phyloP scores from a whole-genome alignment of 2,113 vertebrate species.

The Syngnathus typhle region DNA sequence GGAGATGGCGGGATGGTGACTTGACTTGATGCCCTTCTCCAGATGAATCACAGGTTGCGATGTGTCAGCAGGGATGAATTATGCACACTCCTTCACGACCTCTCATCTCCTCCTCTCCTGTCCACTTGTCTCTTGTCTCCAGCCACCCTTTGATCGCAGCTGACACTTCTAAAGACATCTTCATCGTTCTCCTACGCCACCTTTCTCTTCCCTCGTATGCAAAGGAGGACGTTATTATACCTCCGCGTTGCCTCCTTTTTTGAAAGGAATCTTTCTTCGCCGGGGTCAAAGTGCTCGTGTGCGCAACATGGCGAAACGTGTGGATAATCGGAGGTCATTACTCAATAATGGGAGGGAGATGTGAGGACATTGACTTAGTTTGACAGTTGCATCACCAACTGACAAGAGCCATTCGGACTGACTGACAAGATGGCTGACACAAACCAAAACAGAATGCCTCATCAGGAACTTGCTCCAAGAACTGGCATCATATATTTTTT shows the following conservation, averaged over 20 bases:
- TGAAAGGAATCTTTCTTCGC: not conserved
- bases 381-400: constrained; percentile 62
- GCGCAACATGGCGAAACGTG: constrained; percentile 34
- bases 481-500: not conserved
- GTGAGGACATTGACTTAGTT: constrained; percentile 43
- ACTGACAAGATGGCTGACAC: constrained; percentile 63
- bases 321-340: constrained; percentile 47
- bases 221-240: constrained; percentile 16
- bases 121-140: constrained; percentile 58
- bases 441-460: constrained; percentile 49
- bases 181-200: constrained; percentile 21
- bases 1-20: constrained; percentile 50
- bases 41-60: constrained; percentile 69
- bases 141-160: constrained; percentile 57
- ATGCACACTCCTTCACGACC: constrained; percentile 56
- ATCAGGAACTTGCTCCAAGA: constrained; percentile 36
- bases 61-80: constrained; percentile 72
- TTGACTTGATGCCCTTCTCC: constrained; percentile 67
- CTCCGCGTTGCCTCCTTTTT: not conserved
- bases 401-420: constrained; percentile 60
- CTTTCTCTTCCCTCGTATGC: constrained; percentile 18
- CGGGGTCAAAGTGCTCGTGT: not conserved
- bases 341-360: constrained; percentile 35
- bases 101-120: constrained; percentile 33
- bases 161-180: constrained; percentile 60